These are phyloP conservation scores for Neocrepidodera transversa DNA, from an alignment of 2,888 invertebrate species.

Conservation along the genomic window DNA sequence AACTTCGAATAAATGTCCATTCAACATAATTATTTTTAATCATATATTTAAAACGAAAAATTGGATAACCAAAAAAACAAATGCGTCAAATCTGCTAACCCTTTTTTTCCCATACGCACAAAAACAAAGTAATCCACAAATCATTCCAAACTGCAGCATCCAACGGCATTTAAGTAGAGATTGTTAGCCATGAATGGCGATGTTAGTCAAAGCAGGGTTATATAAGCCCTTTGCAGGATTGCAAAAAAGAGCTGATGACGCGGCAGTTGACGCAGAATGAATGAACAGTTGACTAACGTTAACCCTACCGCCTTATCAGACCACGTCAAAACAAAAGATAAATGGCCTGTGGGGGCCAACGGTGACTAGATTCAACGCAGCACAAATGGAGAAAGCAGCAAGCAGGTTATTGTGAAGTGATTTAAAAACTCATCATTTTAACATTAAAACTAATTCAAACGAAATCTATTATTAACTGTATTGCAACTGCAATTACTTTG, in stretches of 20 bases:
- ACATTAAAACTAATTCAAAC: too few species aligned
- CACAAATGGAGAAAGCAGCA: too few species aligned
- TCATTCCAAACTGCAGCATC: neutral
- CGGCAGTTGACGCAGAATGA: conserved; percentile 38
- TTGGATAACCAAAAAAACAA: too few species aligned
- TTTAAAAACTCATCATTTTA: too few species aligned
- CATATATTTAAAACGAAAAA: too few species aligned
- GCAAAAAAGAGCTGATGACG: conserved; percentile 38
- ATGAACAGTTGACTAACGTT: conserved; percentile 44
- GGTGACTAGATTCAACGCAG: conserved; percentile 21
- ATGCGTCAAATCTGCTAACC: too few species aligned
- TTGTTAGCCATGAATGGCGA: neutral
- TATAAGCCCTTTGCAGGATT: conserved; percentile 20
- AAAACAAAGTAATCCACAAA: neutral
- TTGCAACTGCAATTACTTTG: too few species aligned
- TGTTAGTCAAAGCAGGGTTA: neutral
- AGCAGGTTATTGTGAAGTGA: too few species aligned
- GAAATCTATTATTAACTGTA: too few species aligned
- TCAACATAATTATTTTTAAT: too few species aligned
- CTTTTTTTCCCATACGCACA: too few species aligned
- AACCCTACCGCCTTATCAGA: conserved; percentile 49
- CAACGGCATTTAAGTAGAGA: neutral
- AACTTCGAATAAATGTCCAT: too few species aligned
- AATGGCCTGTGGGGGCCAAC: conserved; percentile 51
- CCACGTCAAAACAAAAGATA: conserved; percentile 55